Percentiles rank a stretch among this genome's conserved stretches.
These are phyloP conservation scores for Upupa epops DNA, from an alignment of 2,113 vertebrate genomes.

Conservation along the genomic window DNA sequence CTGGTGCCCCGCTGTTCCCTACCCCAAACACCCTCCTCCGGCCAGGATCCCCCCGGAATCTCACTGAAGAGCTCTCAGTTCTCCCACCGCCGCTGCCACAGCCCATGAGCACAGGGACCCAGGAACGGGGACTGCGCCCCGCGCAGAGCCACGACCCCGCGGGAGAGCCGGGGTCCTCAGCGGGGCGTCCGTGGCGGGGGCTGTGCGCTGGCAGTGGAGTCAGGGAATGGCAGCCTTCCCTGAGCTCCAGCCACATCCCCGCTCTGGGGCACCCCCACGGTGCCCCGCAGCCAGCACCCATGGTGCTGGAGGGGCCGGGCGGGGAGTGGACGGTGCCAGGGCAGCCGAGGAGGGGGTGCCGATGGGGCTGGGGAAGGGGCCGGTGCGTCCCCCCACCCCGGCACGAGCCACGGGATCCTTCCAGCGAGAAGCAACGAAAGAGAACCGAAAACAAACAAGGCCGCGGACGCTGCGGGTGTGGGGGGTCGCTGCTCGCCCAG, in stretches of 20 bases:
- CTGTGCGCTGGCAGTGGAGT: accelerated
- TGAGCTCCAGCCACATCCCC: accelerated
- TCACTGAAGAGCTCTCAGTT: not conserved
- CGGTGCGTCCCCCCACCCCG: accelerated
- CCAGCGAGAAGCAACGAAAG: not conserved
- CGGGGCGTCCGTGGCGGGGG: accelerated
- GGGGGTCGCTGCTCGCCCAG: conserved; percentile 22
- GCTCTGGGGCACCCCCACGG: accelerated
- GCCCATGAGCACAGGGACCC: not conserved
- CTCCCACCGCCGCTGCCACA: accelerated
- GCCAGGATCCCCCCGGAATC: not conserved
- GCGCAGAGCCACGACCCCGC: not conserved
- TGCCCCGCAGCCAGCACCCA: not conserved
- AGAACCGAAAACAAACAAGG: conserved; percentile 29
- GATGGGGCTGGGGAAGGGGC: not conserved
- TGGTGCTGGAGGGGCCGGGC: not conserved
- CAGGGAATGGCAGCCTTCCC: not conserved
- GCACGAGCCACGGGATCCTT: not conserved
- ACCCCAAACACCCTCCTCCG: not conserved
- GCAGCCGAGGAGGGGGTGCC: not conserved
- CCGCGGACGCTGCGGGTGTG: not conserved
- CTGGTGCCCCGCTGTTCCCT: not conserved
- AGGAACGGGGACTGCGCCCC: not conserved
- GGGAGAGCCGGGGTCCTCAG: not conserved
- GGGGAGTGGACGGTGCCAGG: not conserved